Conservation (phyloP, 1,140 invertebrate species). For the Trypoxylus dichotomus region DNA sequence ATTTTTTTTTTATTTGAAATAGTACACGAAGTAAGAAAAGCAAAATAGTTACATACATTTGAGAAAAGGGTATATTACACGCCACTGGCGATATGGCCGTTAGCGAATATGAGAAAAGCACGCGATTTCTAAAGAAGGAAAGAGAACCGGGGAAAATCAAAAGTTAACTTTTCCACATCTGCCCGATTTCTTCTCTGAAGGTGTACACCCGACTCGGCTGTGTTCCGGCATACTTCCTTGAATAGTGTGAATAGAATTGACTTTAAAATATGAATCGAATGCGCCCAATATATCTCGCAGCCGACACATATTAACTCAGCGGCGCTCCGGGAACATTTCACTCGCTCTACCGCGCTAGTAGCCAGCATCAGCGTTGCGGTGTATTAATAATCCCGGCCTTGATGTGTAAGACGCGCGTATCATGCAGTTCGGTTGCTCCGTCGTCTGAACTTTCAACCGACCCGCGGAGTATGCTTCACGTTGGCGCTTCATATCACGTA, state of each 20-base stretch:
- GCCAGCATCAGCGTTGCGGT: slow-evolving; percentile 30
- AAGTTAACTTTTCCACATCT: slow-evolving; percentile 22
- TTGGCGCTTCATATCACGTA: neutral
- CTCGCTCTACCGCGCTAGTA: slow-evolving; percentile 21
- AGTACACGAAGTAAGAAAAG: neutral
- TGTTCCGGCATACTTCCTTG: slow-evolving; percentile 30
- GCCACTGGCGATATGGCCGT: neutral
- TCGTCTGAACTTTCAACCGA: neutral
- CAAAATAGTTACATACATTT: neutral
- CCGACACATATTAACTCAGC: slow-evolving; percentile 47
- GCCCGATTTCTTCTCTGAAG: slow-evolving; percentile 4
- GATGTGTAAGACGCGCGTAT: slow-evolving; percentile 12
- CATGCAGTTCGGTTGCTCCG: neutral
- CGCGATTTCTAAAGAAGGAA: neutral
- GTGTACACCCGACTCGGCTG: slow-evolving; percentile 16
- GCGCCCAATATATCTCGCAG: slow-evolving; percentile 43
- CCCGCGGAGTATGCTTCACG: neutral
- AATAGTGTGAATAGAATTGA: slow-evolving; percentile 40
- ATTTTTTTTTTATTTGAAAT: neutral
- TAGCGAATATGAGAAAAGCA: neutral
- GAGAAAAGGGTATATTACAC: no score
- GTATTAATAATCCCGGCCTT: slow-evolving; percentile 42
- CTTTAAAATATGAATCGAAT: slow-evolving; percentile 47
- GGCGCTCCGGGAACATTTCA: slow-evolving; percentile 36
- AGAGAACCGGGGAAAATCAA: slow-evolving; percentile 23